phyloP scores from a whole-genome alignment of 2,797 vertebrate species.

The Stomatorhinus walkeri region DNA sequence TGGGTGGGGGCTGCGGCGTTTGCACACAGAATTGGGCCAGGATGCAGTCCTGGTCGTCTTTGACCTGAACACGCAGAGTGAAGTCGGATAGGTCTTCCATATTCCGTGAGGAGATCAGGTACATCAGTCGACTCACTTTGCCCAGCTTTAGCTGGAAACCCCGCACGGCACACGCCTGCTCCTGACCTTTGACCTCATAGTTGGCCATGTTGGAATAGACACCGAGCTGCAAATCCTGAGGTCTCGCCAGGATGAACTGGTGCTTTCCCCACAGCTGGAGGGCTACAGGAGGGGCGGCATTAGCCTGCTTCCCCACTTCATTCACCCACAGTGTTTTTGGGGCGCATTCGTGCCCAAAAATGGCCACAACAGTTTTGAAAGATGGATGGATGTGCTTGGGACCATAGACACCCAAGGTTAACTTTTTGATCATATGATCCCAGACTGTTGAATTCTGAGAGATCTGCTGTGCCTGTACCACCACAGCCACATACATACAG shows the following conservation, averaged over 20 bases:
- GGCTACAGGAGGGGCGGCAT: constrained; percentile 68
- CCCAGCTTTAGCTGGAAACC: constrained; percentile 90
- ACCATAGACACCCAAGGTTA: constrained; percentile 85
- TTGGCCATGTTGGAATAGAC: constrained; percentile 92
- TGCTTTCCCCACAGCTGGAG: constrained; percentile 96
- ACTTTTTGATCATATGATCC: constrained; percentile 81
- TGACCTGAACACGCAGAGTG: constrained; percentile 84
- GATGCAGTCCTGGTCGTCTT: constrained; percentile 76
- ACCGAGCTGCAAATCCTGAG: constrained; percentile 83
- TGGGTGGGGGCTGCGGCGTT: constrained; percentile 80
- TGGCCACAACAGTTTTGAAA: constrained; percentile 86
- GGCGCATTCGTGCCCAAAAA: constrained; percentile 87
- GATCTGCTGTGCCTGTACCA: constrained; percentile 70
- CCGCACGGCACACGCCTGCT: constrained; percentile 69
- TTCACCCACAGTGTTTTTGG: constrained; percentile 84
- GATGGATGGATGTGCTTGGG: constrained; percentile 95
- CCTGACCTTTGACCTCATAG: constrained; percentile 72
- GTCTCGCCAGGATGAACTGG: constrained; percentile 73
- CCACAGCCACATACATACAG: constrained; percentile 81
- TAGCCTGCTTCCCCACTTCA: constrained; percentile 68
- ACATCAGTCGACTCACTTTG: constrained; percentile 83
- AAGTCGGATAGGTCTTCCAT: constrained; percentile 79
- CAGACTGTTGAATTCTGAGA: constrained; percentile 75
- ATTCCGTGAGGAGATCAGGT: constrained; percentile 72
- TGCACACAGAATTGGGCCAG: constrained; percentile 93